Base-by-base conservation (phyloP, 2,113 vertebrate genomes). In the Xiphophorus hellerii region DNA sequence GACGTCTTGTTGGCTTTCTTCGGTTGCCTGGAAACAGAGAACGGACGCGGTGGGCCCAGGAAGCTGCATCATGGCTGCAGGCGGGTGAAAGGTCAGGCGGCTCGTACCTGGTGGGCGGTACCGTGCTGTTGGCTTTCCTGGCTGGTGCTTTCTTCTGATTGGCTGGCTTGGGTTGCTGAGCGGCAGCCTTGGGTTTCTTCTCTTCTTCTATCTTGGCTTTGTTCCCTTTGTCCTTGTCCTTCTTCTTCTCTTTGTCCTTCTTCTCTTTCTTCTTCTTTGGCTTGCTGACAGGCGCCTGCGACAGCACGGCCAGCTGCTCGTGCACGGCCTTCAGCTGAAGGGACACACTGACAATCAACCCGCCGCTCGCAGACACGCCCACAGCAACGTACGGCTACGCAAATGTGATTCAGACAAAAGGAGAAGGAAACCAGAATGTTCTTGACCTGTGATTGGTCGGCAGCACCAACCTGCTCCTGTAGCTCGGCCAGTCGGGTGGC, bases 211-310 rank as follows among this genome's bases (percentile, higher is more conserved):
- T 60, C 91, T 96, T 97, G 58, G 88, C 90, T 88, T 96, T 99
- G 94, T 94, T 92, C 29, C 83, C 92, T 76, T 94, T 96, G 28
- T 96, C 95, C 78, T 96, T 97, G 5, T 96, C 94, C 67, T 95
- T 97, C 81, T 94, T 93, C 84, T 94, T 95, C 25, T 98, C 96
- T 78, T 97, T 98, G 71, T 98, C 96, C 77, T 98, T 97, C 92
- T 96, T 98, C 90, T 98, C 97, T 74, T 97, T 99, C 92, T 98
- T 99, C 92, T 98, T 98, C 97, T 99, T 99, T 95, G 98, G 98
- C 95, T 99, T 99, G 93, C 96, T 99, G 90, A 98, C 97, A 0
- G 97, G 97, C 0, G 96, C 97, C 94, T 99, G 98, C 28, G 98
- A 99, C 88, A 99, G 92, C 39, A 97, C 98, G 1, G 98, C 98